These are phyloP conservation scores for Arrhamphus sclerolepis DNA, from an alignment of 2,797 vertebrate species.

Conservation along the genomic window DNA sequence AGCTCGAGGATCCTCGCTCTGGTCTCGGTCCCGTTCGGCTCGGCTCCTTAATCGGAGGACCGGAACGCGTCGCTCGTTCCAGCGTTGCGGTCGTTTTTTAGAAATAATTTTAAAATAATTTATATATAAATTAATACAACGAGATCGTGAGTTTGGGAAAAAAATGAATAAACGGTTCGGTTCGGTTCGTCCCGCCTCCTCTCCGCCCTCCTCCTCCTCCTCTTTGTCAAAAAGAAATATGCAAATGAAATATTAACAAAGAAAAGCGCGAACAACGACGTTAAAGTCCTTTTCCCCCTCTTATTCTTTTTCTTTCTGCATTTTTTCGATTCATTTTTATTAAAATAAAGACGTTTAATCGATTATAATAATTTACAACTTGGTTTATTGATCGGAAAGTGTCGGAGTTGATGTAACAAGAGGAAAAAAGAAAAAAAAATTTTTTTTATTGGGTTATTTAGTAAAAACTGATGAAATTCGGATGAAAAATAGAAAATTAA, in stretches of 20 bases:
- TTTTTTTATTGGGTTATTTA: too few species aligned
- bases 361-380: too few species aligned
- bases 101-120: neutral
- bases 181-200: conserved; percentile 41
- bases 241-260: conserved; percentile 95
- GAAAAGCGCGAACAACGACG: conserved; percentile 88
- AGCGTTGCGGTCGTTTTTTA: too few species aligned
- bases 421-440: too few species aligned
- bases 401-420: too few species aligned
- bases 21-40: too few species aligned
- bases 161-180: neutral
- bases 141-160: neutral
- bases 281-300: conserved; percentile 69
- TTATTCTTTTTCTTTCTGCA: neutral
- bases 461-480: too few species aligned
- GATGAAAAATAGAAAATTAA: too few species aligned
- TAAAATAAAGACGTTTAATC: neutral
- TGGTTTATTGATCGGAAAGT: too few species aligned
- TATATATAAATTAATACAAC: neutral
- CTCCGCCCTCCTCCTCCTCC: conserved; percentile 55
- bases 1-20: too few species aligned
- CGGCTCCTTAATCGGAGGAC: too few species aligned
- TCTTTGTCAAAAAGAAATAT: conserved; percentile 88
- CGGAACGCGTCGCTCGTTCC: too few species aligned
- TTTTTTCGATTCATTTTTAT: neutral